Evolutionary conservation across 1,140 invertebrate genomes (phyloP).

Genomic region (Rhyacophila brunnea): DNA sequence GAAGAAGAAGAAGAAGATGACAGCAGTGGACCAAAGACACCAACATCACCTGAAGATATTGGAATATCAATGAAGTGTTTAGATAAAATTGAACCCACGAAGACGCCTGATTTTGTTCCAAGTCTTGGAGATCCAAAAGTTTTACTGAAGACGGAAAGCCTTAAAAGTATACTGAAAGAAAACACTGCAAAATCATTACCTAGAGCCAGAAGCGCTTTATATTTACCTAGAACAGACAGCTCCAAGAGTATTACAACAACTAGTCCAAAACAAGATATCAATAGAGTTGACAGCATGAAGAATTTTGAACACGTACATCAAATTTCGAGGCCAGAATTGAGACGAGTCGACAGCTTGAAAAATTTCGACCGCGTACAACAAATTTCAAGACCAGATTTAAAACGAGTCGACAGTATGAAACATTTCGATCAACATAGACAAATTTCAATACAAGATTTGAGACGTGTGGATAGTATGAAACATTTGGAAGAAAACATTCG

Average conservation of each 20-base stretch:
- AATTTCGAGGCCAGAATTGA: slow-evolving; percentile 42
- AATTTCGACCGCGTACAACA: too few relatives aligned
- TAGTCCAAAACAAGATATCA: slow-evolving; percentile 29
- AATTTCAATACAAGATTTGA: slow-evolving; percentile 42
- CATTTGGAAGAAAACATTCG: slow-evolving; percentile 50
- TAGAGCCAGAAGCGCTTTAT: slow-evolving; percentile 33
- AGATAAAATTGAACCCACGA: not conserved
- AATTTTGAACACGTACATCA: slow-evolving; percentile 41
- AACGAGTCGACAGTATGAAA: slow-evolving; percentile 49
- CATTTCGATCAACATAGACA: too few relatives aligned
- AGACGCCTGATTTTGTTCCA: not conserved
- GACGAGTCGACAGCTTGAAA: slow-evolving; percentile 49
- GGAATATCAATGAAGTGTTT: slow-evolving; percentile 17
- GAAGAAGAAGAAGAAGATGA: slow-evolving; percentile 51
- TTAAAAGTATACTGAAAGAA: slow-evolving; percentile 2
- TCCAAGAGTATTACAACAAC: slow-evolving; percentile 46
- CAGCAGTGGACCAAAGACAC: slow-evolving; percentile 7
- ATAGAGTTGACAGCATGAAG: slow-evolving; percentile 49
- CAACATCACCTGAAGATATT: slow-evolving; percentile 7
- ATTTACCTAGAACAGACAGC: slow-evolving; percentile 47
- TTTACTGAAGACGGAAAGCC: slow-evolving; percentile 13
- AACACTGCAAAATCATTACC: slow-evolving; percentile 6
- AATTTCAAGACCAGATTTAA: too few relatives aligned
- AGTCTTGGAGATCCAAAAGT: not conserved
- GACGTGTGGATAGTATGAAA: slow-evolving; percentile 49